phyloP scores from a whole-genome alignment of 2,113 vertebrate species.

The Muscicapa adusta region DNA sequence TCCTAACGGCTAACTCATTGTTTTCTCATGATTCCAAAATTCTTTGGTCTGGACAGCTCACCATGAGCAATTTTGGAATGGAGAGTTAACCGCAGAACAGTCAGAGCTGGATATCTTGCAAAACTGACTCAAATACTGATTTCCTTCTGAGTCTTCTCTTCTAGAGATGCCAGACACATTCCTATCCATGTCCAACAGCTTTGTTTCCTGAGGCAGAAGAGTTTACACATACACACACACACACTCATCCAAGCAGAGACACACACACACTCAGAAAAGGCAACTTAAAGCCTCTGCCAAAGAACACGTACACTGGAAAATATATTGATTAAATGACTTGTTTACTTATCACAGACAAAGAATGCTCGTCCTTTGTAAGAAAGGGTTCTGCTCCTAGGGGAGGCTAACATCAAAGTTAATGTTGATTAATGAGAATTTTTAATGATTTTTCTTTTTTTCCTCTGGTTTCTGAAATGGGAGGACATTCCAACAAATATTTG shows the following conservation, averaged over 20 bases:
- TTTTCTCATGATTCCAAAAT: slow-evolving; percentile 58
- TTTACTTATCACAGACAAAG: slow-evolving; percentile 4
- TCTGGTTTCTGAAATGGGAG: background rate
- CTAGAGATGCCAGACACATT: slow-evolving; percentile 58
- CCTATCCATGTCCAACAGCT: slow-evolving; percentile 48
- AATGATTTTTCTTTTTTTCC: background rate
- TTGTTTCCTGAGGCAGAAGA: slow-evolving; percentile 27
- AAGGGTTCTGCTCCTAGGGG: background rate
- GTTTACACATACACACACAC: background rate
- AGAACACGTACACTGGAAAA: slow-evolving; percentile 49
- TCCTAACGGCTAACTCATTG: slow-evolving; percentile 51
- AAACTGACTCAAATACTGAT: slow-evolving; percentile 15
- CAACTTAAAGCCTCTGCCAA: slow-evolving; percentile 15
- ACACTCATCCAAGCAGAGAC: background rate
- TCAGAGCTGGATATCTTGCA: slow-evolving; percentile 54
- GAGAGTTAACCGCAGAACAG: slow-evolving; percentile 48
- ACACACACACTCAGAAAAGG: background rate
- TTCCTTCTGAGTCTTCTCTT: slow-evolving; percentile 35
- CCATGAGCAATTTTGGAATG: slow-evolving; percentile 55
- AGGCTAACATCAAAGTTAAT: background rate
- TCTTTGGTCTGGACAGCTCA: slow-evolving; percentile 61
- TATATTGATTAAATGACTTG: slow-evolving; percentile 31
- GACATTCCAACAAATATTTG: background rate
- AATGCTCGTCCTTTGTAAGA: background rate
- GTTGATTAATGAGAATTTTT: background rate